Evolutionary conservation across 2,888 invertebrate species (phyloP).

Genomic region (Carpatolechia fugitivella): DNA sequence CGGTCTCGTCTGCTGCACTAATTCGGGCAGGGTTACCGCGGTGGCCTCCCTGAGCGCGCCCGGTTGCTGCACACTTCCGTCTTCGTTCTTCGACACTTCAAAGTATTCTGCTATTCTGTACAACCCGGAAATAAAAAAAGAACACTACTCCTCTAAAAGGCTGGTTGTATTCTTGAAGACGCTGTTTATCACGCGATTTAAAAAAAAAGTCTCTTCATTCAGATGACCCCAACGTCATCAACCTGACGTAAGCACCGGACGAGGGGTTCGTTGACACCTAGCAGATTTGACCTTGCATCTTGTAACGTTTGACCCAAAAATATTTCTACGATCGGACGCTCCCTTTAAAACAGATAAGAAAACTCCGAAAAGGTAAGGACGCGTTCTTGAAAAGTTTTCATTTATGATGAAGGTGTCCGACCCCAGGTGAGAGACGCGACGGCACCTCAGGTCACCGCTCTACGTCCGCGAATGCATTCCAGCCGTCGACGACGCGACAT

Average conservation of each 20-base stretch:
- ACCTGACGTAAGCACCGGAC: conserved; percentile 69
- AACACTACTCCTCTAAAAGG: conserved; percentile 20
- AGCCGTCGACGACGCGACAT: conserved; percentile 76
- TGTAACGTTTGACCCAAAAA: conserved; percentile 63
- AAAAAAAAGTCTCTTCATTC: conserved; percentile 34
- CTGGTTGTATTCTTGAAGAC: background rate
- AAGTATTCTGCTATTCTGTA: conserved; percentile 15
- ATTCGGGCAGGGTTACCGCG: conserved; percentile 78
- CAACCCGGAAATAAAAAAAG: conserved; percentile 14
- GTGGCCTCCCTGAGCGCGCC: conserved; percentile 65
- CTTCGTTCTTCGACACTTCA: conserved; percentile 62
- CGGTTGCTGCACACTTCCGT: conserved; percentile 69
- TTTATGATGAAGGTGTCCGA: conserved; percentile 59
- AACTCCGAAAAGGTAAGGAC: conserved; percentile 29
- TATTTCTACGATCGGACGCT: conserved; percentile 33
- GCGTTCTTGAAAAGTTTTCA: conserved; percentile 33
- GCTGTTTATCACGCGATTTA: conserved; percentile 1
- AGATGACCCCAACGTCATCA: conserved; percentile 69
- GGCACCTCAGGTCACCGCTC: conserved; percentile 76
- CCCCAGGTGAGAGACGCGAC: conserved; percentile 69
- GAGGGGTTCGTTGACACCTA: conserved; percentile 74
- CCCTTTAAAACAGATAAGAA: conserved; percentile 24
- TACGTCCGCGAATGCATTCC: conserved; percentile 79
- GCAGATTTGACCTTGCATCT: conserved; percentile 70
- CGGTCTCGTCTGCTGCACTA: conserved; percentile 77